Evolutionary conservation across 37 sponge, comb jelly and placozoan species (phyloP), one percentile per base, ranked within the genome.

Genomic region (Theonella swinhoei): DNA sequence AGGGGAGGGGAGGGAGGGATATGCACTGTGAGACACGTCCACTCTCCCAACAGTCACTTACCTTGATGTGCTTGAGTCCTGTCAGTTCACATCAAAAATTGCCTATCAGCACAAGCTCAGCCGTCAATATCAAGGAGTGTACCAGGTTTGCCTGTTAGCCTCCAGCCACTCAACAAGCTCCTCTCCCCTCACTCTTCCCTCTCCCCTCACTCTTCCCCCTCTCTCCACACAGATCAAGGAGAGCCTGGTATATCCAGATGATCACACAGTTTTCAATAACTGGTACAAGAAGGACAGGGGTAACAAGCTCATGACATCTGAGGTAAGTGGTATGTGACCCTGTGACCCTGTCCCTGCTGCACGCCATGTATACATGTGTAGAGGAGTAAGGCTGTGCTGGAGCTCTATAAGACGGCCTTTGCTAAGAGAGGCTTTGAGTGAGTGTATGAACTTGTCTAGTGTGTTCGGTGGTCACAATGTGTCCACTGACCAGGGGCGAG

Each of bases 151-250:
- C 26, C 43, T 61, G 76, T 22, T 30, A n/a, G n/a, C n/a, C n/a
- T n/a, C n/a, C n/a, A n/a, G n/a, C n/a, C n/a, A n/a, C n/a, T n/a
- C n/a, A n/a, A n/a, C n/a, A n/a, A n/a, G n/a, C n/a, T 91, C 92
- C 92, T 76, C 88, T 87, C 87, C 87, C 88, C 87, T 86, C 92
- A 75, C 76, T 82, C 87, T 79, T 4, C 0, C 23, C 33, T 2
- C 2, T 42, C 39, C 8, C 68, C 17, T 29, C 17, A 9, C 31
- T 7, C 68, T 19, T 24, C 8, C 5, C 17, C 68, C n/a, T 8
- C 20, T 7, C 31, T 23, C 31, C 17, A 5, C 31, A 66, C 31
- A 66, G 68, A 47, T 47, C 7, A 47, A 14, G 14, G 54, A 47
- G 54, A 47, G 54, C 32, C 58, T 17, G 31, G 85, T 90, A 31